These are phyloP conservation scores for Apamea crenata DNA, from an alignment of 2,888 invertebrate species.

Conservation along the genomic window DNA sequence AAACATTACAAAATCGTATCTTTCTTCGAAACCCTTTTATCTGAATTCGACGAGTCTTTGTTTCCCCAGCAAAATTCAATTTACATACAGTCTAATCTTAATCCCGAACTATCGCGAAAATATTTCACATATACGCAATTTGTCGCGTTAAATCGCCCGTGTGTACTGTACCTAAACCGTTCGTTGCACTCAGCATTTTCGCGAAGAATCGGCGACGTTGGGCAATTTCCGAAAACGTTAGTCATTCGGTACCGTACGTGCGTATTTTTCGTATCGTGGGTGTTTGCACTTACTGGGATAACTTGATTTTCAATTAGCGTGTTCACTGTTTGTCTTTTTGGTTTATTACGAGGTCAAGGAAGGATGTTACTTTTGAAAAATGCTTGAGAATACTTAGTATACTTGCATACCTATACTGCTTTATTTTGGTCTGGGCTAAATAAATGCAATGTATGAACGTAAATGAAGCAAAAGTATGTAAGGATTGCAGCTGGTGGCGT, in stretches of 20 bases:
- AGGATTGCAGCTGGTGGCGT: too few species aligned
- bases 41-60: conserved; percentile 17
- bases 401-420: background rate
- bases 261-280: conserved; percentile 61
- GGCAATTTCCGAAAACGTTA: conserved; percentile 71
- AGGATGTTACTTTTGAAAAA: conserved; percentile 9
- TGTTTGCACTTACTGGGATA: conserved; percentile 61
- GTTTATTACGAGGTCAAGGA: conserved; percentile 36
- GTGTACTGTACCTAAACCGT: conserved; percentile 70
- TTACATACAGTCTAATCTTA: conserved; percentile 53
- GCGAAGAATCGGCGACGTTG: conserved; percentile 65
- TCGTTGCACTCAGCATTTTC: conserved; percentile 74
- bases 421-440: background rate
- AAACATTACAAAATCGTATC: conserved; percentile 4
- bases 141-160: conserved; percentile 69
- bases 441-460: background rate
- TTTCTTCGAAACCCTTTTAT: background rate
- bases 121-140: conserved; percentile 63
- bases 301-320: conserved; percentile 60
- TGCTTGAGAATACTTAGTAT: background rate
- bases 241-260: conserved; percentile 59
- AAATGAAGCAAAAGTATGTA: too few species aligned
- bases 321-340: conserved; percentile 29
- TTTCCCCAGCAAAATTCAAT: conserved; percentile 53
- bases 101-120: conserved; percentile 52